Base-by-base conservation (phyloP, 1,140 invertebrate species). In the Archivesica marissinica region DNA sequence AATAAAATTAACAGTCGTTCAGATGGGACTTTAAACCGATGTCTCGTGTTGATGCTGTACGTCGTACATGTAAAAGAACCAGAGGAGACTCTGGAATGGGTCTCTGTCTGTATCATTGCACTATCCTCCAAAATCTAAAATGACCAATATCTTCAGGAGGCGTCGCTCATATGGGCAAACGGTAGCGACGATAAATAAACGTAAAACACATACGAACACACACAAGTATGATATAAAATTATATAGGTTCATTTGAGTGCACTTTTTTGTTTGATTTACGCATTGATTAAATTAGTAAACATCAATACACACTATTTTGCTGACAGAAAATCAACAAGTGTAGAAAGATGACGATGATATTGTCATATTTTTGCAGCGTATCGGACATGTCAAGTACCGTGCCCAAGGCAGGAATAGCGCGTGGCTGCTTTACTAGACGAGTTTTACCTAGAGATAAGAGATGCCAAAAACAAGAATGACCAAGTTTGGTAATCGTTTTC, bases 321-420 rank as follows among this genome's bases (percentile, higher is more conserved):
- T 64, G 59, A 64, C 59, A 64, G 59, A 25, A 33, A 64, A 64
- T 64, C 59, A 64, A 64, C 59, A 25, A 64, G 30, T 64, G 20
- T 30, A 72, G 41, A 72, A 72, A 72, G 68, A 72, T 72, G 68
- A 50, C n/a, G 9, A 72, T 44, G 68, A 72, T 72, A 72, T 50
- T 47, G 28, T 72, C 41, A 72, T 25, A 17, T 3, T 20, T 47
- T 7, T 52, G 28, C 11, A 44, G 39, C 41, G n/a, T 47, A 72
- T 72, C 68, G 44, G 41, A 72, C n/a, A 28, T 50, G 68, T 72
- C 68, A 72, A 52, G 0, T 28, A 50, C 28, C 39, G 28, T 72
- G 68, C 68, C 68, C n/a, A 33, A 50, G 35, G 68, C 68, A 50
- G 35, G 28, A 44, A 11, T 23, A 38, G 6, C 64, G 23, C 64